Conservation (phyloP, 30 jellyfish, hydroid and myxozoan species). For the Phacellophora camtschatica region DNA sequence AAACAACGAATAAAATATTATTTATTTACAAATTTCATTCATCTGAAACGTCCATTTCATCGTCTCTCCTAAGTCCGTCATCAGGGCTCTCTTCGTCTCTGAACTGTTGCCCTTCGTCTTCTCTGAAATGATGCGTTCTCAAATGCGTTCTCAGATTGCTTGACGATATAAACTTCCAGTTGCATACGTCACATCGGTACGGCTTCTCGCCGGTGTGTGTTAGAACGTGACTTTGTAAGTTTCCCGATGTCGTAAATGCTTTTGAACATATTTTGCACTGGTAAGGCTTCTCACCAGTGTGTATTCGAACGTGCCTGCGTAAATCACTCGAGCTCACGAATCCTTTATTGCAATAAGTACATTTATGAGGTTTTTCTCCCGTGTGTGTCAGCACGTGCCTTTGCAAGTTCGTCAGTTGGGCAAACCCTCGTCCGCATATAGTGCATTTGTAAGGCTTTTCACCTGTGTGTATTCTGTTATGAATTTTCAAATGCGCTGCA, state of each 20-base stretch:
- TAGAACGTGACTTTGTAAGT: constrained; percentile 87
- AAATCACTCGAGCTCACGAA: constrained; percentile 94
- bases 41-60: constrained; percentile 43
- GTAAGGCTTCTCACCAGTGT: constrained; percentile 98
- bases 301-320: constrained; percentile 95
- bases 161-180: constrained; percentile 91
- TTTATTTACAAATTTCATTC: constrained; percentile 13
- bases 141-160: constrained; percentile 89
- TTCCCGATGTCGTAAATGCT: constrained; percentile 96
- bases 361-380: constrained; percentile 97
- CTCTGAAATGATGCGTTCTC: constrained; percentile 85
- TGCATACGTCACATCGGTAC: constrained; percentile 89
- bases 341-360: constrained; percentile 94
- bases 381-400: constrained; percentile 96
- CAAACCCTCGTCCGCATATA: constrained; percentile 96
- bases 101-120: constrained; percentile 64
- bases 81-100: constrained; percentile 53
- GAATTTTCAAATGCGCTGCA: constrained; percentile 96
- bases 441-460: constrained; percentile 97
- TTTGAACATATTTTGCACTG: constrained; percentile 96
- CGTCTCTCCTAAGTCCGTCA: constrained; percentile 24
- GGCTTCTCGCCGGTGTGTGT: constrained; percentile 99
- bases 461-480: constrained; percentile 96
- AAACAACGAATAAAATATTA: background rate
- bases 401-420: constrained; percentile 94